Evolutionary conservation across 2,888 invertebrate species (phyloP).

Genomic region (Stratiomys singularior): DNA sequence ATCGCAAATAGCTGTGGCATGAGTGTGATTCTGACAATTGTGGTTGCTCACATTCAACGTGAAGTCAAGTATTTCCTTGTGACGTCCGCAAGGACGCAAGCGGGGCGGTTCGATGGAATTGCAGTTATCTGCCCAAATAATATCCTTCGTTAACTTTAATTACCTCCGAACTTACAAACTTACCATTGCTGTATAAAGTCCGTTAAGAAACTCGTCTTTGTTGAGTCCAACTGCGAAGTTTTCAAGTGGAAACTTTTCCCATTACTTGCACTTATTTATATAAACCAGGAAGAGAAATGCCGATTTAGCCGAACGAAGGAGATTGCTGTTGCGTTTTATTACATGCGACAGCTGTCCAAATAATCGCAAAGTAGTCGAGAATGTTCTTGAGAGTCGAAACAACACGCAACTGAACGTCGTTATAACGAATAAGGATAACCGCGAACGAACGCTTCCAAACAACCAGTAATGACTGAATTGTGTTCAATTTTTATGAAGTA

Average conservation of each 20-base stretch:
- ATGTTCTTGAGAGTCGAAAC: not conserved
- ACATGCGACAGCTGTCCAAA: too few species aligned
- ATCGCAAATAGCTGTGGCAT: not conserved
- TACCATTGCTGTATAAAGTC: not conserved
- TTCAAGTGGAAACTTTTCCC: not conserved
- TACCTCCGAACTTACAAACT: not conserved
- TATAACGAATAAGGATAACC: not conserved
- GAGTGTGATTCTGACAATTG: not conserved
- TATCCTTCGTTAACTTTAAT: conserved; percentile 2
- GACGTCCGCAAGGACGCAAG: not conserved
- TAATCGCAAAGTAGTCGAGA: not conserved
- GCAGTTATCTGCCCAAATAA: not conserved
- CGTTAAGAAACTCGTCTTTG: not conserved
- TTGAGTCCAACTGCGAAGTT: not conserved
- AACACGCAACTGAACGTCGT: not conserved
- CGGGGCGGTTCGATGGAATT: not conserved
- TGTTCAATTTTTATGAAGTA: conserved; percentile 16
- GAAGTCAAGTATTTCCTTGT: not conserved
- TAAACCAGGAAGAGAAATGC: too few species aligned
- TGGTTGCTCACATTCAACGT: not conserved
- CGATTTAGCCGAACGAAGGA: too few species aligned
- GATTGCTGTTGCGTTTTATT: too few species aligned
- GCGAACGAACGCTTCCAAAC: not conserved
- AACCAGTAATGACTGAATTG: conserved; percentile 11
- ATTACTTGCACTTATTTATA: not conserved